Evolutionary conservation across 2,888 invertebrate genomes (phyloP).

Genomic region (Drosophila koepferae): DNA sequence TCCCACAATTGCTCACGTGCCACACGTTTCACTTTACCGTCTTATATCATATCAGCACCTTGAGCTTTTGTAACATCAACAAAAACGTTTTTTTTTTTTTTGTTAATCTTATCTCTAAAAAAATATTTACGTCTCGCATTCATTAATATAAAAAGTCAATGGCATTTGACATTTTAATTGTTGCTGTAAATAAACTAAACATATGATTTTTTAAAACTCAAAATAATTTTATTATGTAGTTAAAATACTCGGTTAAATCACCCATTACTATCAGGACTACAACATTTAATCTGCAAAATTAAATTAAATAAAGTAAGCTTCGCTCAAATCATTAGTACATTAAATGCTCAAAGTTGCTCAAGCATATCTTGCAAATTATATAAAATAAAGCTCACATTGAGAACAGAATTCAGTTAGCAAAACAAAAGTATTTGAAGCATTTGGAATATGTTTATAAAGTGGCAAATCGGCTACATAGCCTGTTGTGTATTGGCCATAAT

Average conservation of each 20-base stretch:
- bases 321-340: neutral
- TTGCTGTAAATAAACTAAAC: neutral
- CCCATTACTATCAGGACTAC: constrained; percentile 37
- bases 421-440: neutral
- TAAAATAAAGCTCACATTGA: constrained; percentile 29
- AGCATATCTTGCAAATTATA: constrained; percentile 37
- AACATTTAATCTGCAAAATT: constrained; percentile 18
- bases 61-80: neutral
- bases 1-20: constrained; percentile 42
- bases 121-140: neutral
- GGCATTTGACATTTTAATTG: neutral
- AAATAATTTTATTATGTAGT: constrained; percentile 24
- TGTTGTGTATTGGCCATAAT: constrained; percentile 28
- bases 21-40: constrained; percentile 39
- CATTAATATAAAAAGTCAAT: constrained; percentile 2
- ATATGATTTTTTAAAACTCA: neutral
- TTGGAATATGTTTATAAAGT: constrained; percentile 27
- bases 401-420: constrained; percentile 25
- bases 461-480: constrained; percentile 9
- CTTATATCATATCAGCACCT: constrained; percentile 27
- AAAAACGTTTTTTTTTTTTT: neutral
- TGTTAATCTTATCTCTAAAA: constrained; percentile 29
- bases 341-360: constrained; percentile 22
- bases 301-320: constrained; percentile 9
- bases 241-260: constrained; percentile 35